Conservation (phyloP, 2,888 invertebrate genomes). For the Parapristionchus giblindavisi region DNA sequence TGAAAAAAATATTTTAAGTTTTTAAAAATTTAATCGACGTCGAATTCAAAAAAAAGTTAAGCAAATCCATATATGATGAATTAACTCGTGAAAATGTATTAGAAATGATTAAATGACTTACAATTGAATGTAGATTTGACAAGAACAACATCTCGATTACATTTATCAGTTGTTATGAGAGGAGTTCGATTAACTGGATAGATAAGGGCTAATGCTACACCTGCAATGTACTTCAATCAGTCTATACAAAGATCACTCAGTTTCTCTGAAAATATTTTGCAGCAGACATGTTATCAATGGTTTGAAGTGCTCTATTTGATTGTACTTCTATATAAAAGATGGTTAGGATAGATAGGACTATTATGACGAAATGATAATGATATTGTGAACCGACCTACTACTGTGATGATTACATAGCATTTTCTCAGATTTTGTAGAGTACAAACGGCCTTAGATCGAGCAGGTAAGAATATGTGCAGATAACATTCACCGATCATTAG, state of each 20-base stretch:
- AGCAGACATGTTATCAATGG: too few relatives aligned
- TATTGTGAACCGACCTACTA: not conserved
- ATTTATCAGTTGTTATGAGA: slow-evolving; percentile 45
- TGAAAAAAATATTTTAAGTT: slow-evolving; percentile 39
- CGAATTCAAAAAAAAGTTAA: not conserved
- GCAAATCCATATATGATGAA: too few relatives aligned
- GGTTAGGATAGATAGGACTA: too few relatives aligned
- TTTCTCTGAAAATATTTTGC: too few relatives aligned
- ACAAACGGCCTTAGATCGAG: slow-evolving; percentile 60
- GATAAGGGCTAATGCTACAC: slow-evolving; percentile 54
- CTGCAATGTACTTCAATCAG: too few relatives aligned
- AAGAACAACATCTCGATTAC: slow-evolving; percentile 49
- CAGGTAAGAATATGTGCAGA: slow-evolving; percentile 63
- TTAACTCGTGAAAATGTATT: too few relatives aligned
- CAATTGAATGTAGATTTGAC: slow-evolving; percentile 47
- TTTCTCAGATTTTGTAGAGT: slow-evolving; percentile 60
- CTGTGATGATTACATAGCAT: slow-evolving; percentile 45
- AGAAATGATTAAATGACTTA: slow-evolving; percentile 3
- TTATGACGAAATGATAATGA: too few relatives aligned
- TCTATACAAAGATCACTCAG: too few relatives aligned
- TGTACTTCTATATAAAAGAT: too few relatives aligned
- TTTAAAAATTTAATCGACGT: not conserved
- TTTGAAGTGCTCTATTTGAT: too few relatives aligned
- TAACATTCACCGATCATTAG: slow-evolving; percentile 66
- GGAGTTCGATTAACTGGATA: slow-evolving; percentile 62